A percentile compares a stretch with the other conserved stretches of the same genome.
Conservation (phyloP, 2,888 invertebrate genomes). For the Hesperia comma region DNA sequence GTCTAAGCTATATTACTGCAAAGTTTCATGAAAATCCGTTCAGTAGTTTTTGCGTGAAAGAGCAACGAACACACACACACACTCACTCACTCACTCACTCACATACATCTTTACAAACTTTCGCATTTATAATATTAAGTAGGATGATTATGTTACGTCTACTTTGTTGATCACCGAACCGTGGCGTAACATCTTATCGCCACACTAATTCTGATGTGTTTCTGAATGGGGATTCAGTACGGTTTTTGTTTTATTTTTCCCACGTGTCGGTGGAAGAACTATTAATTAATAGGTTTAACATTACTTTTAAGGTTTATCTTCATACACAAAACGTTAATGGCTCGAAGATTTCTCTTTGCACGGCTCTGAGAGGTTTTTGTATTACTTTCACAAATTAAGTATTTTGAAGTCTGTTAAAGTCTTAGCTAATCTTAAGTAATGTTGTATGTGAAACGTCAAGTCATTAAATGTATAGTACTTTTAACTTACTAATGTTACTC, state of each 20-base stretch:
- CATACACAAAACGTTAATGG: constrained; percentile 18
- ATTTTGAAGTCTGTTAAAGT: not conserved
- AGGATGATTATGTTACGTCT: constrained; percentile 1
- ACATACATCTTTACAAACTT: no score
- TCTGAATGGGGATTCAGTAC: constrained; percentile 9
- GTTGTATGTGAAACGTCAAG: no score
- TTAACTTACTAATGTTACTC: no score
- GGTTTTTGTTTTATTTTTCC: constrained; percentile 17
- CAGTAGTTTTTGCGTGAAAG: no score
- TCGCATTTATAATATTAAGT: no score
- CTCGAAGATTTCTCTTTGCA: constrained; percentile 21
- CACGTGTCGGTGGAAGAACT: constrained; percentile 17
- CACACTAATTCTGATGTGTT: not conserved
- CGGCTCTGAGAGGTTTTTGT: constrained; percentile 10
- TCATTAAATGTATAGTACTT: no score
- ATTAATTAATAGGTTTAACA: constrained; percentile 14
- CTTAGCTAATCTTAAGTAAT: no score
- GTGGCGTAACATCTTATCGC: constrained; percentile 1
- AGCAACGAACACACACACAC: no score
- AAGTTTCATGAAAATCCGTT: no score
- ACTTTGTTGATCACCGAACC: constrained; percentile 18
- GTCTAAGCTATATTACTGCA: no score
- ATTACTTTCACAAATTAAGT: not conserved
- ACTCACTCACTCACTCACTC: no score
- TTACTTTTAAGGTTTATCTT: constrained; percentile 13